These are phyloP conservation scores for Hirtodrosophila histrioides DNA, from an alignment of 2,888 invertebrate genomes.

Conservation along the genomic window DNA sequence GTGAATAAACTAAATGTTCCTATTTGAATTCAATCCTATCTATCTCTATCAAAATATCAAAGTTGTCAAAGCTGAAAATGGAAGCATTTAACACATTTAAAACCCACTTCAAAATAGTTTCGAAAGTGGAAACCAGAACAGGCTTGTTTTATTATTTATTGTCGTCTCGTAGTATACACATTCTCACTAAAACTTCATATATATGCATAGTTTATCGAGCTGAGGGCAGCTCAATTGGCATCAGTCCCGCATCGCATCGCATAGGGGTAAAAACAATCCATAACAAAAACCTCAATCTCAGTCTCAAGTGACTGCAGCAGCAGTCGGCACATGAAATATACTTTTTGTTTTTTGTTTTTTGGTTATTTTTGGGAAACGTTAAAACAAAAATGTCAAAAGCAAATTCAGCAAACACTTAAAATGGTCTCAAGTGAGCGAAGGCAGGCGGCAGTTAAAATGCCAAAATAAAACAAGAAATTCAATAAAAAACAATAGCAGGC, in stretches of 20 bases:
- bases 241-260: too few species aligned
- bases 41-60: too few species aligned
- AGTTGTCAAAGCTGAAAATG: too few species aligned
- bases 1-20: too few species aligned
- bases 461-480: slow-evolving; percentile 37
- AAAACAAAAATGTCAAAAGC: slow-evolving; percentile 60
- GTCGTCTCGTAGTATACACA: too few species aligned
- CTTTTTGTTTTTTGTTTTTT: slow-evolving; percentile 15
- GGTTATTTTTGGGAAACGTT: slow-evolving; percentile 12
- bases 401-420: slow-evolving; percentile 72
- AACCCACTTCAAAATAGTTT: too few species aligned
- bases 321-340: slow-evolving; percentile 38
- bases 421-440: slow-evolving; percentile 70
- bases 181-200: background rate
- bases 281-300: slow-evolving; percentile 11
- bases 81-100: too few species aligned
- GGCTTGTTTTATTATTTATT: too few species aligned
- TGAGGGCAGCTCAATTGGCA: slow-evolving; percentile 7
- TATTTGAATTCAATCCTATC: too few species aligned
- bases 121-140: too few species aligned
- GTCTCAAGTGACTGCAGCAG: slow-evolving; percentile 40
- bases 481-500: slow-evolving; percentile 22
- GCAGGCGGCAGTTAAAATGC: slow-evolving; percentile 22
- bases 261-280: slow-evolving; percentile 10
- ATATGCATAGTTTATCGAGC: slow-evolving; percentile 8